These are phyloP conservation scores for Pygocentrus nattereri DNA, from an alignment of 2,797 vertebrate genomes.

Conservation along the genomic window DNA sequence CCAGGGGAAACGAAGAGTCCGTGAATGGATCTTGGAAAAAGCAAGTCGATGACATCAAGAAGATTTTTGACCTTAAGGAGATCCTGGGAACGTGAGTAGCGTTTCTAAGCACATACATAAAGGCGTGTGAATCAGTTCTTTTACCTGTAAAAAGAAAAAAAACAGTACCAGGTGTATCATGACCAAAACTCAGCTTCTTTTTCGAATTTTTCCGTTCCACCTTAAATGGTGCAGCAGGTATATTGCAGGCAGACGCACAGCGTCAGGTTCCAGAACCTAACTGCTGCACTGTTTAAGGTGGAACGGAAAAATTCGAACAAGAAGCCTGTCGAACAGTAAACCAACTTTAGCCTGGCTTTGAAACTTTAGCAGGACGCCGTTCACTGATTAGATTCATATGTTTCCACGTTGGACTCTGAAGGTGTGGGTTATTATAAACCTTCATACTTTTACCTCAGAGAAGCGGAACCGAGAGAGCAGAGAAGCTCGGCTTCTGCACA, in stretches of 20 bases:
- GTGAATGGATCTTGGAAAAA: slow-evolving; percentile 88
- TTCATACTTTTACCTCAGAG: slow-evolving; percentile 5
- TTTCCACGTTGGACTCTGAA: not conserved
- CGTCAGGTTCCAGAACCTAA: too few relatives aligned
- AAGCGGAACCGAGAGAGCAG: not conserved
- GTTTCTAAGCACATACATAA: not conserved
- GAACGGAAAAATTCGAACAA: too few relatives aligned
- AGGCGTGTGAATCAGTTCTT: not conserved
- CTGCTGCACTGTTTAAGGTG: too few relatives aligned
- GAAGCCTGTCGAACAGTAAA: too few relatives aligned
- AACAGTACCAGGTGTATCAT: not conserved
- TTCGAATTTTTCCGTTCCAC: too few relatives aligned
- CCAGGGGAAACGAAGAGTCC: slow-evolving; percentile 92
- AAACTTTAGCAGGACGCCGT: not conserved
- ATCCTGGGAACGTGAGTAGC: slow-evolving; percentile 83
- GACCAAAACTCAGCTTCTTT: too few relatives aligned
- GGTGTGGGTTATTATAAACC: not conserved
- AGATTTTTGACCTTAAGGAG: slow-evolving; percentile 89
- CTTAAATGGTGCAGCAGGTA: too few relatives aligned
- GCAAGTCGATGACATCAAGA: slow-evolving; percentile 87
- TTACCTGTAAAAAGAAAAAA: too few relatives aligned
- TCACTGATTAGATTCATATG: too few relatives aligned
- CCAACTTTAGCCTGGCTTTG: too few relatives aligned
- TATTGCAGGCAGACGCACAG: too few relatives aligned
- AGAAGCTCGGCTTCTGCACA: slow-evolving; percentile 12